phyloP scores from a whole-genome alignment of 2,113 vertebrate genomes.

The Sakesphorus luctuosus region DNA sequence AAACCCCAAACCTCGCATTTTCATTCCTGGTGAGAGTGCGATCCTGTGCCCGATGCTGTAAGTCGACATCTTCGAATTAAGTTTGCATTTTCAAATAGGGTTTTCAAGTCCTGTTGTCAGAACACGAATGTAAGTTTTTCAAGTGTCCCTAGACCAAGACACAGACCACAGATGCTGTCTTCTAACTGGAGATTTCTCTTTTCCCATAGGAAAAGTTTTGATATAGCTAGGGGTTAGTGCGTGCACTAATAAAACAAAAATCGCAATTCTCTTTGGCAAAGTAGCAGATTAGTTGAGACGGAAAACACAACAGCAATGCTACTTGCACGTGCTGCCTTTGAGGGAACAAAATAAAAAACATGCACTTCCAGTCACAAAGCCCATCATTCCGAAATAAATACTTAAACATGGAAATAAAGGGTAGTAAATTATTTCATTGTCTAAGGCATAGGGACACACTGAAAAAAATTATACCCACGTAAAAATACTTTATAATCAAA shows the following conservation, averaged over 20 bases:
- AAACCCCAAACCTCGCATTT: background rate
- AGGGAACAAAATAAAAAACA: background rate
- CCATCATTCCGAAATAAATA: background rate
- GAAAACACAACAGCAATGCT: background rate
- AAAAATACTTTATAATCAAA: conserved; percentile 14
- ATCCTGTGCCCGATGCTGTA: background rate
- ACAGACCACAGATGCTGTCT: background rate
- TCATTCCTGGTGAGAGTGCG: background rate
- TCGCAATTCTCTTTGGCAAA: background rate
- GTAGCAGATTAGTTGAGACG: background rate
- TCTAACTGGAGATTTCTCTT: background rate
- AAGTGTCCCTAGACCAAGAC: background rate
- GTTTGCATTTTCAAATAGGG: background rate
- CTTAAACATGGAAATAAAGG: background rate
- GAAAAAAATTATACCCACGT: background rate
- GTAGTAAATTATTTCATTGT: background rate
- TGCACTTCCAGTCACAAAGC: background rate
- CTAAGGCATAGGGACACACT: background rate
- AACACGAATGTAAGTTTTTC: background rate
- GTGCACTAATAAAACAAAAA: background rate
- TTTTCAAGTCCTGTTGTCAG: background rate
- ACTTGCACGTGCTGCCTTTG: background rate
- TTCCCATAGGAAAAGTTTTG: background rate
- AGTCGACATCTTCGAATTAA: background rate
- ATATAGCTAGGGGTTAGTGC: background rate